Evolutionary conservation across 2,797 vertebrate species (phyloP).

Genomic region (Pseudotriccus pelzelni): DNA sequence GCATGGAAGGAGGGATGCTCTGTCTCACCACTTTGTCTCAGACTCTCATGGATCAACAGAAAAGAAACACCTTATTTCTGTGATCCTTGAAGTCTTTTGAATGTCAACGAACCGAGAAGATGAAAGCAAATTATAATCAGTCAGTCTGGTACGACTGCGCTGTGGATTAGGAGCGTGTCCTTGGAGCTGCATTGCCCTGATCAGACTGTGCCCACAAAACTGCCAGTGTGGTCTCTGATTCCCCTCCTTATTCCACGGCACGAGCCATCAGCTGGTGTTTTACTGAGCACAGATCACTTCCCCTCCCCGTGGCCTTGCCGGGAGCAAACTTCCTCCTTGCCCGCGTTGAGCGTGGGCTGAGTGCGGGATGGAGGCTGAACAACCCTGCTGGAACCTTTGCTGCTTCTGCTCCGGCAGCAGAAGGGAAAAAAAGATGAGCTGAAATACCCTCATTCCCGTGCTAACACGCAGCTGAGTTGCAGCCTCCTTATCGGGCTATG

Average conservation of each 20-base stretch:
- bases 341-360: background rate
- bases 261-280: background rate
- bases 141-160: background rate
- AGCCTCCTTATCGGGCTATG: background rate
- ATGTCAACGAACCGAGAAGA: background rate
- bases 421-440: background rate
- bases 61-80: background rate
- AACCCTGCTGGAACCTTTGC: rapidly evolving
- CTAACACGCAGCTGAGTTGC: background rate
- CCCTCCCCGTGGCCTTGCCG: rapidly evolving
- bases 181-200: background rate
- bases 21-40: background rate
- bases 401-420: background rate
- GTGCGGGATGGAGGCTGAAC: background rate
- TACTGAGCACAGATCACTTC: background rate
- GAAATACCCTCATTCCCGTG: background rate
- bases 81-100: background rate
- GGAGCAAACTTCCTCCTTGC: background rate
- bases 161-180: background rate
- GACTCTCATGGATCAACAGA: background rate
- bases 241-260: rapidly evolving
- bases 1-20: background rate
- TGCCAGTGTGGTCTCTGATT: rapidly evolving
- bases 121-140: background rate
- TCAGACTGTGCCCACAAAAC: background rate